phyloP scores from a whole-genome alignment of 2,888 invertebrate genomes.

The Tachina lurida region DNA sequence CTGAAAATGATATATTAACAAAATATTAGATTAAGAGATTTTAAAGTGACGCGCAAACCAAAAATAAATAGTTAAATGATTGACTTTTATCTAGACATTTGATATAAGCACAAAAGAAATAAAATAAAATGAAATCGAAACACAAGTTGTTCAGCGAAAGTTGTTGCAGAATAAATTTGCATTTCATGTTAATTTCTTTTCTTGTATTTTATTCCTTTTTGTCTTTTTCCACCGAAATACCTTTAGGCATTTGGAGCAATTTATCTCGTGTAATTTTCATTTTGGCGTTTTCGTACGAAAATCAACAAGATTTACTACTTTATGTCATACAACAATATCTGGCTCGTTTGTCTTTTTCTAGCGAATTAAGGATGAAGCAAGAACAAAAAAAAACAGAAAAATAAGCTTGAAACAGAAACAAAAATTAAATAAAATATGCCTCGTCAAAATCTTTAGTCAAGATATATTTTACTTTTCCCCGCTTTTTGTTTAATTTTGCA shows the following conservation, averaged over 20 bases:
- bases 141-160: conserved; percentile 5
- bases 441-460: conserved; percentile 56
- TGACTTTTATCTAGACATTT: conserved; percentile 61
- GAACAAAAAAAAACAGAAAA: conserved; percentile 10
- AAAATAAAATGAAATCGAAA: conserved; percentile 22
- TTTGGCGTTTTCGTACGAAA: conserved; percentile 36
- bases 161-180: conserved; percentile 37
- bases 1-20: conserved; percentile 41
- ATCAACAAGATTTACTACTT: conserved; percentile 70
- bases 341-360: conserved; percentile 65
- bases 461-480: conserved; percentile 12
- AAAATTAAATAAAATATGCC: background rate
- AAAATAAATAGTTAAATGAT: conserved; percentile 45
- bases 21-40: conserved; percentile 61
- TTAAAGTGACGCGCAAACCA: conserved; percentile 10
- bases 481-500: conserved; percentile 37
- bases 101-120: conserved; percentile 20
- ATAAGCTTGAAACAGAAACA: conserved; percentile 29
- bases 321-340: conserved; percentile 59
- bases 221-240: conserved; percentile 38
- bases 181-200: conserved; percentile 40
- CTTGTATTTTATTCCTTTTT: background rate
- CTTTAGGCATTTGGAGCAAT: conserved; percentile 61
- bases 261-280: conserved; percentile 51
- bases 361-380: conserved; percentile 45